Conservation (phyloP, 2,113 vertebrate genomes). For the Edolisoma coerulescens region DNA sequence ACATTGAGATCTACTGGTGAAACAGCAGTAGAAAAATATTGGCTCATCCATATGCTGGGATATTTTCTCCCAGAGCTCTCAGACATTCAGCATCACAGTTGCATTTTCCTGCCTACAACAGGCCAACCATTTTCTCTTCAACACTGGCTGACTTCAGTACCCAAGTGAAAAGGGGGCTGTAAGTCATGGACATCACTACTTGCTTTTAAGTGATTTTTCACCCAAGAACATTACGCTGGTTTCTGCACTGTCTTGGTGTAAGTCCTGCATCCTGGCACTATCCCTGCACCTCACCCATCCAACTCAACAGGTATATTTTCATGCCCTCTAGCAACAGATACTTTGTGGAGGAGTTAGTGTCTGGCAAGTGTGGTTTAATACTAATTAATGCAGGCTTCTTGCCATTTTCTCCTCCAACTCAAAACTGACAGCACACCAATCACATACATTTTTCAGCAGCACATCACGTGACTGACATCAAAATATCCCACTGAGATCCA, state of each 20-base stretch:
- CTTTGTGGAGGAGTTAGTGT: neutral
- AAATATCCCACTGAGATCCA: neutral
- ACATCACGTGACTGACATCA: neutral
- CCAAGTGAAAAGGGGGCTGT: neutral
- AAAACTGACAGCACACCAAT: neutral
- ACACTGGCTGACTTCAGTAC: neutral
- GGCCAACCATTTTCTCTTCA: neutral
- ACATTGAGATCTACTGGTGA: neutral
- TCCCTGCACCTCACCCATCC: neutral
- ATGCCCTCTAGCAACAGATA: slow-evolving; percentile 4
- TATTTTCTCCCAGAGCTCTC: neutral
- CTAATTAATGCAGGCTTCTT: neutral
- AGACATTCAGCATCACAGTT: neutral
- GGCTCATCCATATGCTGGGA: neutral
- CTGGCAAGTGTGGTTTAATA: neutral
- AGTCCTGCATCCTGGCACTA: neutral
- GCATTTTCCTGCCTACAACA: neutral
- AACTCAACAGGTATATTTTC: neutral
- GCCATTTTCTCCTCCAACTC: neutral
- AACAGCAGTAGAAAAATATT: neutral
- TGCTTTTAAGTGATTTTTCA: neutral
- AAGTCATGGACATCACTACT: neutral
- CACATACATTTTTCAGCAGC: neutral
- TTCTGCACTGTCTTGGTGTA: neutral
- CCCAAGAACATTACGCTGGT: neutral